Evolutionary conservation across 2,888 invertebrate species (phyloP), one percentile per base, ranked within the genome.

Genomic region (Diadegma fenestrale): DNA sequence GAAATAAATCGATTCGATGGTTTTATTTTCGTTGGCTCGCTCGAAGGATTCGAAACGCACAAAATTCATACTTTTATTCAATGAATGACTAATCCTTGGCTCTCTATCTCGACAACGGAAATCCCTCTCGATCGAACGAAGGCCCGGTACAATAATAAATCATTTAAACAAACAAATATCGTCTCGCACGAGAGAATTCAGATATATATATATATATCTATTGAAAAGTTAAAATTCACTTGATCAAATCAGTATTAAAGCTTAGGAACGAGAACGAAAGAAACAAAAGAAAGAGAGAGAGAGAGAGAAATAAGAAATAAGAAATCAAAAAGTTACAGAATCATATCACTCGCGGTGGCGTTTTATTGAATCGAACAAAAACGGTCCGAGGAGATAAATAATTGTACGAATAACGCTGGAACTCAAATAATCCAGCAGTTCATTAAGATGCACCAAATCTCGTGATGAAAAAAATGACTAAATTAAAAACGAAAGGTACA

Each of bases 181-280:
- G 82, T 71, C 79, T 85, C 80, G 75, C 19, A 76, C 48, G 75
- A 64, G 75, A 76, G 66, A 63, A 85, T 81, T 80, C 80, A 80
- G 51, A 84, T 43, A 77, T 54, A 69, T 69, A 69, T 69, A 64
- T 37, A 66, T 48, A 54, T 33, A 51, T 54, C 51, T 84, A 78
- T 81, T 80, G 63, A 73, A 64, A 88, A 88, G 88, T 89, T 91
- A 86, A 88, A 89, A 88, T 88, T 90, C 89, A 89, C 88, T 89
- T 86, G 89, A 91, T 91, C 89, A 89, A 90, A 91, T 91, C 91
- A 92, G 91, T 92, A 91, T 91, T 91, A 91, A 88, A 51, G 89
- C 87, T 82, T 88, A 83, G 77, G 77, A 69, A 84, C 63, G 75
- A 54, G 48, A 75, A 66, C 58, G 48, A 26, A 45, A 61, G 86